These are phyloP conservation scores for Microchirus variegatus DNA, from an alignment of 2,797 vertebrate species.

Conservation along the genomic window DNA sequence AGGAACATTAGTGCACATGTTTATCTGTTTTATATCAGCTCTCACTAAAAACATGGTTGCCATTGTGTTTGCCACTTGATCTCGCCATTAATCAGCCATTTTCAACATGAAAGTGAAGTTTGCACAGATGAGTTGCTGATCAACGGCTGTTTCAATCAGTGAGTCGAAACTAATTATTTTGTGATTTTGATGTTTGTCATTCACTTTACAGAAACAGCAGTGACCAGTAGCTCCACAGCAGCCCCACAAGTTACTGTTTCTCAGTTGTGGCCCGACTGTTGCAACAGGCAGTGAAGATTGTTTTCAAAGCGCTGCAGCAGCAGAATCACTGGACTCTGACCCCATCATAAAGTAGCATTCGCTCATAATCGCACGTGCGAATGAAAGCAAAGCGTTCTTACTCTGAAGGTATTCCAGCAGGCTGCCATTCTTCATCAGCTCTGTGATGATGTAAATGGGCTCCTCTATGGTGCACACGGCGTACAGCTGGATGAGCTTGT, in stretches of 20 bases:
- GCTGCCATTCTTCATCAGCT: slow-evolving; percentile 95
- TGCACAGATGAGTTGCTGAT: too few relatives aligned
- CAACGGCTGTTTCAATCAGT: too few relatives aligned
- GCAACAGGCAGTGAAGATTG: background rate
- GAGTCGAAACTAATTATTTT: too few relatives aligned
- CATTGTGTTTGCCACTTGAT: too few relatives aligned
- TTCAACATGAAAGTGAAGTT: too few relatives aligned
- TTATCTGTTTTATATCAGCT: too few relatives aligned
- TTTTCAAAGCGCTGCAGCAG: background rate
- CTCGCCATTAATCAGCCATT: too few relatives aligned
- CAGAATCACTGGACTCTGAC: slow-evolving; percentile 14
- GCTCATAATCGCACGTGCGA: background rate
- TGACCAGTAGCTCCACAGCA: too few relatives aligned
- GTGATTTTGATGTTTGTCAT: too few relatives aligned
- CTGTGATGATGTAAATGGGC: slow-evolving; percentile 97
- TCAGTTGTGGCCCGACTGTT: background rate
- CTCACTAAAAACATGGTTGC: too few relatives aligned
- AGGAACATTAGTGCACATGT: too few relatives aligned
- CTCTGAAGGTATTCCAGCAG: slow-evolving; percentile 92
- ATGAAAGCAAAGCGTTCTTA: slow-evolving; percentile 72
- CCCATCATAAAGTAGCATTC: background rate
- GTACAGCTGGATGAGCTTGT: slow-evolving; percentile 96
- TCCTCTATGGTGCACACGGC: slow-evolving; percentile 94
- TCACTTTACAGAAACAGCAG: too few relatives aligned
- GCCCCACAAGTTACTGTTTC: background rate